Conservation (phyloP, 2,888 invertebrate species). For the Apodemia hepburni region DNA sequence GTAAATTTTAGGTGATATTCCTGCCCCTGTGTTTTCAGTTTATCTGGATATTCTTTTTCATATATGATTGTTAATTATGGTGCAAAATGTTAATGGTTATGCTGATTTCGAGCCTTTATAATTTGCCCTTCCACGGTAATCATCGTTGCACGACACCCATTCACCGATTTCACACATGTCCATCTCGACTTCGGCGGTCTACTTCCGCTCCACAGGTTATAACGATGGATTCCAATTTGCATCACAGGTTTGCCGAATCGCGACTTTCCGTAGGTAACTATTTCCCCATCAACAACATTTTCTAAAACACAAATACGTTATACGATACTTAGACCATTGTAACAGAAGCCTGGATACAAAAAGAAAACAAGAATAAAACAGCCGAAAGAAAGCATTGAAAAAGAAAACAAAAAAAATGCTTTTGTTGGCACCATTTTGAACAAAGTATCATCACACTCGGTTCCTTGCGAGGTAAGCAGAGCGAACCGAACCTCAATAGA, state of each 20-base stretch:
- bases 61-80: background rate
- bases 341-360: background rate
- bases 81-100: constrained; percentile 28
- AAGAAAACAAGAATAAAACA: background rate
- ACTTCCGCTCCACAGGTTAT: constrained; percentile 46
- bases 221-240: constrained; percentile 46
- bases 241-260: constrained; percentile 47
- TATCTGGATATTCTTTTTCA: background rate
- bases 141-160: constrained; percentile 36
- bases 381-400: background rate
- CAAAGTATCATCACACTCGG: no score
- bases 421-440: no score
- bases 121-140: constrained; percentile 37
- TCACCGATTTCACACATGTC: constrained; percentile 32
- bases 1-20: no score
- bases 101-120: constrained; percentile 26
- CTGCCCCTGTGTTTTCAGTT: no score
- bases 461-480: no score
- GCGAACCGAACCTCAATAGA: no score
- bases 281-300: constrained; percentile 3
- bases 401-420: no score
- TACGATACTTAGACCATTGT: background rate
- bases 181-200: constrained; percentile 37
- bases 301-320: constrained; percentile 26
- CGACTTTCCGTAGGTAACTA: constrained; percentile 37